A percentile compares a stretch with the other conserved stretches of the same genome.
Conservation (phyloP, 2,888 invertebrate genomes). For the Macroteleia sp. region DNA sequence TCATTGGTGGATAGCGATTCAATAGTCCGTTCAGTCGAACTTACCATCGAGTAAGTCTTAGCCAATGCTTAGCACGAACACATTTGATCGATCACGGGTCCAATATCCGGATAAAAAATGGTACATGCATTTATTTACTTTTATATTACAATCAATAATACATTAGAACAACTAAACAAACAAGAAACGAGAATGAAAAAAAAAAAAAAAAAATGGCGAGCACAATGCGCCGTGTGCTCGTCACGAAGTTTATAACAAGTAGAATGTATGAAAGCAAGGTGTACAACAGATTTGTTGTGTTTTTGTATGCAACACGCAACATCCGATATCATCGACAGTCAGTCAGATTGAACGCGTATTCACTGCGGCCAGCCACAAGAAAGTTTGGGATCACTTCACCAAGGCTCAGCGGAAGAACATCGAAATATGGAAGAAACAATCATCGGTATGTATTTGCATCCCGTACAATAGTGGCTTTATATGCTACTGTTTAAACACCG, state of each 20-base stretch:
- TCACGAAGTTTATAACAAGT: conserved; percentile 68
- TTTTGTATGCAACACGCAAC: conserved; percentile 84
- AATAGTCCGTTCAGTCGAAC: conserved; percentile 39
- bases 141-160: conserved; percentile 9
- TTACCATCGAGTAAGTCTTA: conserved; percentile 54
- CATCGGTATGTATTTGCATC: conserved; percentile 89
- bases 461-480: conserved; percentile 49
- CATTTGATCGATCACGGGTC: conserved; percentile 42
- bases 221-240: conserved; percentile 4
- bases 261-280: conserved; percentile 72
- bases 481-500: conserved; percentile 34
- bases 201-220: conserved; percentile 20
- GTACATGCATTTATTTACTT: conserved; percentile 29
- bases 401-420: conserved; percentile 99
- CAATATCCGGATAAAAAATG: conserved; percentile 37
- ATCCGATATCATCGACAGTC: conserved; percentile 88
- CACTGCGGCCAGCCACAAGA: conserved; percentile 97
- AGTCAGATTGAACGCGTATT: conserved; percentile 99
- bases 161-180: too few relatives aligned
- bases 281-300: conserved; percentile 84
- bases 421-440: conserved; percentile 98
- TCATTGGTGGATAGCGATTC: conserved; percentile 30
- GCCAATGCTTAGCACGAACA: conserved; percentile 54
- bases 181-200: too few relatives aligned
- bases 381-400: conserved; percentile 99